Percentiles rank a stretch among this genome's conserved stretches.
Evolutionary conservation across 2,113 vertebrate species (phyloP).

Genomic region (Corythornis vintsioides): DNA sequence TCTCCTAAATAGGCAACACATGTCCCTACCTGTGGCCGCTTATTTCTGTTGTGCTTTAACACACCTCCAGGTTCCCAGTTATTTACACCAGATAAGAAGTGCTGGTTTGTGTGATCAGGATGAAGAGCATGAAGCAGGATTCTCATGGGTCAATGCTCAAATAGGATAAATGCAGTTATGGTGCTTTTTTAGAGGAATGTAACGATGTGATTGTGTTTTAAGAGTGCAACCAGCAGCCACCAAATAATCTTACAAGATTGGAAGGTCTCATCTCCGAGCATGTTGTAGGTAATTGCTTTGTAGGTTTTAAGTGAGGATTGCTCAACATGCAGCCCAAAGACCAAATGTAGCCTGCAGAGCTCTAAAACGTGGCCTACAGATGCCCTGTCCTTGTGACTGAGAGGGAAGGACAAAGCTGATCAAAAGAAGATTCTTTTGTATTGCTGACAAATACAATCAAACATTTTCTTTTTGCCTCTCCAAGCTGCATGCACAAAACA

Average conservation of each 20-base stretch:
- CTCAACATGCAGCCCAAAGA: conserved; percentile 70
- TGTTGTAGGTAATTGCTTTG: conserved; percentile 69
- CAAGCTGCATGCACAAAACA: neutral
- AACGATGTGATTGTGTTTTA: conserved; percentile 57
- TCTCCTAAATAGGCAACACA: conserved; percentile 8
- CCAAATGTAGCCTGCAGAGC: conserved; percentile 65
- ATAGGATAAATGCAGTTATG: conserved; percentile 65
- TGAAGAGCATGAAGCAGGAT: conserved; percentile 34
- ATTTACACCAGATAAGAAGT: conserved; percentile 51
- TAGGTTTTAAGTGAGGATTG: conserved; percentile 70
- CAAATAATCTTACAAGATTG: conserved; percentile 70
- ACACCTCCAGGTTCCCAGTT: conserved; percentile 17
- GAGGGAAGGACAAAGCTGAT: conserved; percentile 66
- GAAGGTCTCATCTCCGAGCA: conserved; percentile 62
- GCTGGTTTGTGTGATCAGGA: conserved; percentile 17
- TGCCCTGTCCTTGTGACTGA: conserved; percentile 66
- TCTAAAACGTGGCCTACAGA: conserved; percentile 65
- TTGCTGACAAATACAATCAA: conserved; percentile 38
- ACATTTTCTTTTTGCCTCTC: conserved; percentile 7
- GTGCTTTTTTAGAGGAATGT: conserved; percentile 41
- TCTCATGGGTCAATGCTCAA: conserved; percentile 64
- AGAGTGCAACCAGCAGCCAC: conserved; percentile 49
- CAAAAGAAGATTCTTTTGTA: conserved; percentile 20
- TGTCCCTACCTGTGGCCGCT: neutral
- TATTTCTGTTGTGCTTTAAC: conserved; percentile 44